Evolutionary conservation across 2,888 invertebrate genomes (phyloP).

Genomic region (Pycnomerus fuliginosus): DNA sequence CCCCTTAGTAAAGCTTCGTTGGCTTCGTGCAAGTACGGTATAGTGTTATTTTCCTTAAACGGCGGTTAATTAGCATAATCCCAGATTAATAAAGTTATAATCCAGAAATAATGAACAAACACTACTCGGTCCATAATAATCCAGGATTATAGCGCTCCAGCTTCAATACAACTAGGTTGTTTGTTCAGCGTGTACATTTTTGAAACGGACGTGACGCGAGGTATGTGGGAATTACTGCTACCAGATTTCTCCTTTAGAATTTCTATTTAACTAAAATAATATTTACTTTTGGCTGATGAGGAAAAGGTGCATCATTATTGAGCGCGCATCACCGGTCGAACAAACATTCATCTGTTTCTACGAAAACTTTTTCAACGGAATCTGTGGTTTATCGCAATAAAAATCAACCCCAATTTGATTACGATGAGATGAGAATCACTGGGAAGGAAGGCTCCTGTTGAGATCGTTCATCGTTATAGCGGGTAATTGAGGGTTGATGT

Average conservation of each 20-base stretch:
- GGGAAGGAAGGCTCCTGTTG: slow-evolving; percentile 16
- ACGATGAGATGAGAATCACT: slow-evolving; percentile 4
- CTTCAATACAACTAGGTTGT: slow-evolving; percentile 18
- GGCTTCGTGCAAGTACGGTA: no score
- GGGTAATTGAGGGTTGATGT: slow-evolving; percentile 36
- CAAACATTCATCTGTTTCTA: no score
- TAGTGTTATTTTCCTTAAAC: slow-evolving; percentile 22
- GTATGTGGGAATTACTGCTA: no score
- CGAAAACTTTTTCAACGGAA: no score
- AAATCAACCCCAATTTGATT: slow-evolving; percentile 19
- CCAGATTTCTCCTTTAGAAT: no score
- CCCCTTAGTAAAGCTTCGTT: no score
- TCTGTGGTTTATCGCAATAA: slow-evolving; percentile 8
- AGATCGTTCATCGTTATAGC: slow-evolving; percentile 22
- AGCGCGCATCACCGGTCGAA: no score
- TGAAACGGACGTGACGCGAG: no score
- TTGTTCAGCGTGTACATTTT: no score
- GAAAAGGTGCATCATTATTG: no score
- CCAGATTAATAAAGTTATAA: slow-evolving; percentile 23
- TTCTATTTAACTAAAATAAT: no score
- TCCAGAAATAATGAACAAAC: slow-evolving; percentile 20
- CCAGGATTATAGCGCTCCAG: slow-evolving; percentile 29
- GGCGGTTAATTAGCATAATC: slow-evolving; percentile 31
- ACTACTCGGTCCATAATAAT: slow-evolving; percentile 19
- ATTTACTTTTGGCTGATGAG: no score